A percentile compares a stretch with the other conserved stretches of the same genome.
phyloP scores from a whole-genome alignment of 2,113 vertebrate species.

The Poeciliopsis prolifica region DNA sequence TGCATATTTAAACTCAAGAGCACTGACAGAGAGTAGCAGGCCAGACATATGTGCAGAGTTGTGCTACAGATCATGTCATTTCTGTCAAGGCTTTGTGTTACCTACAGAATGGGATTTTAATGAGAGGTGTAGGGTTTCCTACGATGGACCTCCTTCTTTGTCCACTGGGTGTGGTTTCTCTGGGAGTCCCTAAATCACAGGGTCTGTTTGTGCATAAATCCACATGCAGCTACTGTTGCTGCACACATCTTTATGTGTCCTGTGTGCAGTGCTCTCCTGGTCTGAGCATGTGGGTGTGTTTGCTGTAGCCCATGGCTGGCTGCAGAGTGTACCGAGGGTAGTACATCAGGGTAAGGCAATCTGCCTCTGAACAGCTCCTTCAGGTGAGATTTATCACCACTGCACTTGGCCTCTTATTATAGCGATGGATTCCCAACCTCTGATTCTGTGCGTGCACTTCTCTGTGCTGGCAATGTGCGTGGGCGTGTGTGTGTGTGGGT shows the following conservation, averaged over 20 bases:
- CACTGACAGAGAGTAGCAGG: slow-evolving; percentile 47
- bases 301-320: slow-evolving; percentile 49
- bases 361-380: slow-evolving; percentile 77
- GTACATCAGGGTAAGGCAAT: slow-evolving; percentile 78
- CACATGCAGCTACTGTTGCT: slow-evolving; percentile 7
- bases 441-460: slow-evolving; percentile 38
- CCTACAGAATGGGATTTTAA: slow-evolving; percentile 54
- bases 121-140: slow-evolving; percentile 43
- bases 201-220: slow-evolving; percentile 4
- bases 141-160: slow-evolving; percentile 8
- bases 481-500: slow-evolving; percentile 21
- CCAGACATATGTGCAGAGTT: slow-evolving; percentile 30
- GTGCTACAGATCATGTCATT: slow-evolving; percentile 36
- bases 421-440: slow-evolving; percentile 75
- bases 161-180: slow-evolving; percentile 57
- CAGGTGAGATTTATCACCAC: slow-evolving; percentile 81
- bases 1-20: slow-evolving; percentile 50
- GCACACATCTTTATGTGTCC: slow-evolving; percentile 19
- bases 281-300: slow-evolving; percentile 60
- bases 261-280: slow-evolving; percentile 27
- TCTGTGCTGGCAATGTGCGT: slow-evolving; percentile 13
- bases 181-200: slow-evolving; percentile 24
- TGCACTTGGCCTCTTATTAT: slow-evolving; percentile 80
- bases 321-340: slow-evolving; percentile 71
- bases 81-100: slow-evolving; percentile 40